phyloP scores from a whole-genome alignment of 2,113 vertebrate genomes.

The Pyxicephalus adspersus region DNA sequence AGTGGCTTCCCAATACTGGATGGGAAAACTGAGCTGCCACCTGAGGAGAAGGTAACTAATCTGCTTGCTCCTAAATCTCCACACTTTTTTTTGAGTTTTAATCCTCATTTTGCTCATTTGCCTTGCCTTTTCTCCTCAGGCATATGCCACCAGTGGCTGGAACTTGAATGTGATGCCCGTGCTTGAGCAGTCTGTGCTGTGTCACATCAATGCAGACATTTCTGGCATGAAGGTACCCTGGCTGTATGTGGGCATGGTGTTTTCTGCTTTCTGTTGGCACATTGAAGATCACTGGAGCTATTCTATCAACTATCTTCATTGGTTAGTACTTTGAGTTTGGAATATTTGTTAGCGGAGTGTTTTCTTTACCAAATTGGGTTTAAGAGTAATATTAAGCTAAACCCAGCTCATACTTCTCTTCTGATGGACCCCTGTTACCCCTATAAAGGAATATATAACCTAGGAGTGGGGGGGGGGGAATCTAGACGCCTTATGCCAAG shows the following conservation, averaged over 20 bases:
- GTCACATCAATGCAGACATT: conserved; percentile 96
- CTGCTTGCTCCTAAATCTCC: too few relatives aligned
- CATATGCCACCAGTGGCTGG: conserved; percentile 90
- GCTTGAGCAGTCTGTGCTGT: conserved; percentile 91
- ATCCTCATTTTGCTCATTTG: too few relatives aligned
- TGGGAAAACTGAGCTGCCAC: conserved; percentile 79
- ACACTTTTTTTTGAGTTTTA: not conserved
- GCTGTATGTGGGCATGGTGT: conserved; percentile 97
- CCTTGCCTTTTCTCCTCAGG: conserved; percentile 66
- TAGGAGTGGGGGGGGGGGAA: too few relatives aligned
- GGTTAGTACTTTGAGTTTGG: conserved; percentile 70
- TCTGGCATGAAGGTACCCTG: conserved; percentile 98
- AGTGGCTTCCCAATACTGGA: conserved; percentile 93
- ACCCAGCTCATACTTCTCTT: too few relatives aligned
- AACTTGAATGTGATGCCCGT: conserved; percentile 97
- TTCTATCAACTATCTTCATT: conserved; percentile 98
- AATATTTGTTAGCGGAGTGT: not conserved
- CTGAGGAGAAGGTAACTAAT: conserved; percentile 85
- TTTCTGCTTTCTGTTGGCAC: conserved; percentile 98
- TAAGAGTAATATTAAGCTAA: too few relatives aligned
- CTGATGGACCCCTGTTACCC: too few relatives aligned
- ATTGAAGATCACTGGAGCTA: conserved; percentile 99
- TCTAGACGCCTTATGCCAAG: too few relatives aligned
- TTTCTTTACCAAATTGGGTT: too few relatives aligned
- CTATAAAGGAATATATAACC: too few relatives aligned